A percentile compares a stretch with the other conserved stretches of the same genome.
Evolutionary conservation across 2,888 invertebrate species (phyloP).

Genomic region (Nomada fucata): DNA sequence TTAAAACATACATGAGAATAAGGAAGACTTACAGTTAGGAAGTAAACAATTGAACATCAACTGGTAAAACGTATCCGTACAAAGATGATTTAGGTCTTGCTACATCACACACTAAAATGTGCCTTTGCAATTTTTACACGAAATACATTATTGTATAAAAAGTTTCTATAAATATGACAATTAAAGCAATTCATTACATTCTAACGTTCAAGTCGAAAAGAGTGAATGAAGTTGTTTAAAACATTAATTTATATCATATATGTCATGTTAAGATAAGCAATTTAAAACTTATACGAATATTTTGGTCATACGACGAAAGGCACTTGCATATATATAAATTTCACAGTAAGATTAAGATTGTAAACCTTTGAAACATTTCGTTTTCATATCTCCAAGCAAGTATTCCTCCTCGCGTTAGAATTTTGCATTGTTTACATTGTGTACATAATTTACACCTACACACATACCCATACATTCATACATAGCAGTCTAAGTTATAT

Average conservation of each 20-base stretch:
- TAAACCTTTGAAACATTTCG: slow-evolving; percentile 37
- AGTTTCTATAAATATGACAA: slow-evolving; percentile 29
- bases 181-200: slow-evolving; percentile 16
- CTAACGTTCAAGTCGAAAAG: neutral
- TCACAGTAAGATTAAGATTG: slow-evolving; percentile 41
- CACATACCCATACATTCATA: slow-evolving; percentile 41
- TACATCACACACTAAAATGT: slow-evolving; percentile 52
- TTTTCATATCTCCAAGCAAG: slow-evolving; percentile 29
- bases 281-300: slow-evolving; percentile 46
- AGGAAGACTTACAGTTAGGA: slow-evolving; percentile 42
- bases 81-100: slow-evolving; percentile 28
- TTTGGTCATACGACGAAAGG: slow-evolving; percentile 60
- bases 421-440: slow-evolving; percentile 43
- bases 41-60: slow-evolving; percentile 33
- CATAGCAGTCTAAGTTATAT: slow-evolving; percentile 77
- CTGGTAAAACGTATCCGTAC: slow-evolving; percentile 17
- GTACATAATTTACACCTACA: slow-evolving; percentile 45
- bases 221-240: slow-evolving; percentile 12
- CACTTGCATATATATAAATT: slow-evolving; percentile 60
- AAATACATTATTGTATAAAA: slow-evolving; percentile 27
- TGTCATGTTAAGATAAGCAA: slow-evolving; percentile 43
- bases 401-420: slow-evolving; percentile 33
- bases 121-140: slow-evolving; percentile 22
- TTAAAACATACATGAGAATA: slow-evolving; percentile 31
- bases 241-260: slow-evolving; percentile 25